Evolutionary conservation across 2,797 vertebrate genomes (phyloP), one percentile per base, ranked within the genome.

Genomic region (Sciurus carolinensis): DNA sequence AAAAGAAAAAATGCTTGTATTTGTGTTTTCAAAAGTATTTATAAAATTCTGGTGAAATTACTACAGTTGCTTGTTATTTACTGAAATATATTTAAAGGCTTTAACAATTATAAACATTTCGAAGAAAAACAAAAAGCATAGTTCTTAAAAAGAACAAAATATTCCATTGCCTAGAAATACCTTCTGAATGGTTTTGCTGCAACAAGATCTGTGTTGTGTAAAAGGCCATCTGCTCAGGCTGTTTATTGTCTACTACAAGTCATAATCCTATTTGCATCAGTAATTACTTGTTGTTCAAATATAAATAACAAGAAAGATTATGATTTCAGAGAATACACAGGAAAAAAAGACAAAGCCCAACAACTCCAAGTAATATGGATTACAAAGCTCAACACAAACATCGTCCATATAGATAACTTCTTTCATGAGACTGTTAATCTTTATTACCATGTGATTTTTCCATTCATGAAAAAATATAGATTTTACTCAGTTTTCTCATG

Each of bases 181-280:
- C 86, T 95, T 91, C 33, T 12, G 76, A 81, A 94, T 87, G 86
- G 50, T 90, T 82, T 75, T 86, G 77, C 36, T 24, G 66, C 85
- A 97, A 91, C 79, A 92, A 89, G 96, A 83, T n/a, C 77, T 57
- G 50, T 87, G 73, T 90, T 90, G 86, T 95, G 79, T 90, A 94
- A 95, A 14, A 80, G 87, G 66, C 94, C 96, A 92, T 95, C 94
- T 98, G 92, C 86, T 96, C 36, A 20, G 86, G 36, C 86, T 83
- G 89, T 93, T 97, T 77, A 97, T 1, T 62, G 92, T 92, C 86
- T 89, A 30, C 87, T 96, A 97, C 95, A 97, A 94, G 92, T 94
- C 62, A 87, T 94, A 96, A 97, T 94, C 91, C 89, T 95, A 90
- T 84, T 42, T 94, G 95, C 72, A 89, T 94, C 93, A 97, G 91